Conservation (phyloP, 2,113 vertebrate species). For the Melanerpes formicivorus region DNA sequence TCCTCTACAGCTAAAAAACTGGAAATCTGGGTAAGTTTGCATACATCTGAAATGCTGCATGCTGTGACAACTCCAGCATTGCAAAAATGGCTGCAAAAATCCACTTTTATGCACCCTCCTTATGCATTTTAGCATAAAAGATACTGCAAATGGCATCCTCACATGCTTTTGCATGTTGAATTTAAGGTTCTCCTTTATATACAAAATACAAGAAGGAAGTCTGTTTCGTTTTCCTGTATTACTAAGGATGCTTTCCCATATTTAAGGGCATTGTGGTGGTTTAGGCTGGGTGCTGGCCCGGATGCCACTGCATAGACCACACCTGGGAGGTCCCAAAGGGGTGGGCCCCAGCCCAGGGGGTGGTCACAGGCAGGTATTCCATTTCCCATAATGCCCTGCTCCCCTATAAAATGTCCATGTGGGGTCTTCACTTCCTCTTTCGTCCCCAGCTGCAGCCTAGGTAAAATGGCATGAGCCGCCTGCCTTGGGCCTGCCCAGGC, state of each 20-base stretch:
- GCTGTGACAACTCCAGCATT: fast-evolving
- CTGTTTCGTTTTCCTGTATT: background rate
- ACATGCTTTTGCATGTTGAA: background rate
- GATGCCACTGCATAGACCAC: too few relatives aligned
- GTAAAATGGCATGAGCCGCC: too few relatives aligned
- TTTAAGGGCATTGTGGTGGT: background rate
- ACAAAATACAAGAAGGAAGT: background rate
- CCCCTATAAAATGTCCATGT: too few relatives aligned
- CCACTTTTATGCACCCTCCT: background rate
- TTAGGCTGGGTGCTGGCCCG: too few relatives aligned
- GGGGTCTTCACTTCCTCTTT: too few relatives aligned
- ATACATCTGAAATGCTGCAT: background rate
- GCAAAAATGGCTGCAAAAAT: background rate
- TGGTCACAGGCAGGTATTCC: too few relatives aligned
- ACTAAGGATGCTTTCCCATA: background rate
- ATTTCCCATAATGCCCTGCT: too few relatives aligned
- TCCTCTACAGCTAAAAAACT: background rate
- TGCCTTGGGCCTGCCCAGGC: too few relatives aligned
- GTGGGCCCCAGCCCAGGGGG: too few relatives aligned
- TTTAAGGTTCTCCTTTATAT: background rate
- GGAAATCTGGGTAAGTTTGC: background rate
- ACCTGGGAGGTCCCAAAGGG: too few relatives aligned
- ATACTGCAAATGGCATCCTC: background rate
- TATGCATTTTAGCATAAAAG: background rate
- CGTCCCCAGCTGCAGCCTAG: too few relatives aligned